Percentiles rank a stretch among this genome's conserved stretches.
These are phyloP conservation scores for Nemurella pictetii DNA, from an alignment of 2,888 invertebrate genomes.

Conservation along the genomic window DNA sequence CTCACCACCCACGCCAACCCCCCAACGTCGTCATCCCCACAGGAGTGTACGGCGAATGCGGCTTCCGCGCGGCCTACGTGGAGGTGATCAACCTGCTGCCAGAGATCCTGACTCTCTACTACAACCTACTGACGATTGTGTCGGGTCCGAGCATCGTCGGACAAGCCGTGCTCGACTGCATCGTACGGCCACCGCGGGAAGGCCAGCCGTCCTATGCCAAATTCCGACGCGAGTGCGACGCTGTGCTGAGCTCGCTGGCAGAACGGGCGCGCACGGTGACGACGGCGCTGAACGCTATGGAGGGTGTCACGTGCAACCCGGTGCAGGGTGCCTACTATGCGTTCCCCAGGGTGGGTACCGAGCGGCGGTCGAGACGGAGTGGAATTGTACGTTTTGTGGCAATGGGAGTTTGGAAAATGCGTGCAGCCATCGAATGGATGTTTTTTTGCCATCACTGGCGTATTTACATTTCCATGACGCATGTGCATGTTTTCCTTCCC, in stretches of 20 bases:
- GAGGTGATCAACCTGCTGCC: not conserved
- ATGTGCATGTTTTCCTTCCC: too few species aligned
- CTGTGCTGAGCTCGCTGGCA: not conserved
- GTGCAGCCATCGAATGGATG: too few species aligned
- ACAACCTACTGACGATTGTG: not conserved
- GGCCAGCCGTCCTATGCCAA: not conserved
- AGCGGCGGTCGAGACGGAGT: too few species aligned
- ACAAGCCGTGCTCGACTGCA: slow-evolving; percentile 9
- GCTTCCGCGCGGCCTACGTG: not conserved
- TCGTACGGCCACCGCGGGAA: not conserved
- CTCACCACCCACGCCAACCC: too few species aligned
- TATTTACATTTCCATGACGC: too few species aligned
- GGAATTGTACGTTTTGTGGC: too few species aligned
- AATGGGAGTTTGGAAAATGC: too few species aligned
- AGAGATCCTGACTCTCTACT: not conserved
- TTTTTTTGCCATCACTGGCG: too few species aligned
- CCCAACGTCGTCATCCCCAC: not conserved
- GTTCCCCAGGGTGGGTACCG: not conserved
- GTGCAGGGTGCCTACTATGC: not conserved
- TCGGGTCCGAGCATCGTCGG: not conserved
- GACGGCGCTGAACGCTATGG: not conserved
- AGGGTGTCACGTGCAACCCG: not conserved
- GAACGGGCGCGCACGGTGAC: not conserved
- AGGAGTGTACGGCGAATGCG: not conserved
- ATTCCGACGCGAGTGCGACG: not conserved